Evolutionary conservation across 2,113 vertebrate genomes (phyloP).

Genomic region (Sardina pilchardus): DNA sequence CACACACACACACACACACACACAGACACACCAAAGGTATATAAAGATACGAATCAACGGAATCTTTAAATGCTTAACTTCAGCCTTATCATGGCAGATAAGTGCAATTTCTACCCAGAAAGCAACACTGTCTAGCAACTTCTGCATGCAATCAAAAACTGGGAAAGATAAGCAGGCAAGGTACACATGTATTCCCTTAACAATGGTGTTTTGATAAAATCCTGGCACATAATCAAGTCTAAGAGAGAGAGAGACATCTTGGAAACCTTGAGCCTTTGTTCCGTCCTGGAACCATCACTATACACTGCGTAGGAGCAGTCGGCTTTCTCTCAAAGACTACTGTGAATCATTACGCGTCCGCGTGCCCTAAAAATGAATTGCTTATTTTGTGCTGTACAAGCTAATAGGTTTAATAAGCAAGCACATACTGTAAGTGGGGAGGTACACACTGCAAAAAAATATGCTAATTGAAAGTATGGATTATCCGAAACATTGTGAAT

Average conservation of each 20-base stretch:
- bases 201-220: constrained; percentile 6
- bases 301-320: no score
- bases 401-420: neutral
- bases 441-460: neutral
- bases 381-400: neutral
- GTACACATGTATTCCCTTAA: neutral
- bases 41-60: neutral
- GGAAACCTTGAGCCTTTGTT: neutral
- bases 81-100: neutral
- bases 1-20: neutral
- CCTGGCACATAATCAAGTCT: neutral
- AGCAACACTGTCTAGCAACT: neutral
- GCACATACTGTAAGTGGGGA: neutral
- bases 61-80: neutral
- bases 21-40: neutral
- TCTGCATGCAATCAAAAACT: neutral
- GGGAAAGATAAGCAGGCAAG: neutral
- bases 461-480: neutral
- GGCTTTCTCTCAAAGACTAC: no score
- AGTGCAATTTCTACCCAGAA: neutral
- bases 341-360: no score
- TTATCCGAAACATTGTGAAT: no score
- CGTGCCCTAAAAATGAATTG: neutral
- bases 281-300: neutral
- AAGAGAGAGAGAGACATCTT: neutral